These are phyloP conservation scores for Phyllostomus discolor DNA, from an alignment of 2,113 vertebrate genomes.

Conservation along the genomic window DNA sequence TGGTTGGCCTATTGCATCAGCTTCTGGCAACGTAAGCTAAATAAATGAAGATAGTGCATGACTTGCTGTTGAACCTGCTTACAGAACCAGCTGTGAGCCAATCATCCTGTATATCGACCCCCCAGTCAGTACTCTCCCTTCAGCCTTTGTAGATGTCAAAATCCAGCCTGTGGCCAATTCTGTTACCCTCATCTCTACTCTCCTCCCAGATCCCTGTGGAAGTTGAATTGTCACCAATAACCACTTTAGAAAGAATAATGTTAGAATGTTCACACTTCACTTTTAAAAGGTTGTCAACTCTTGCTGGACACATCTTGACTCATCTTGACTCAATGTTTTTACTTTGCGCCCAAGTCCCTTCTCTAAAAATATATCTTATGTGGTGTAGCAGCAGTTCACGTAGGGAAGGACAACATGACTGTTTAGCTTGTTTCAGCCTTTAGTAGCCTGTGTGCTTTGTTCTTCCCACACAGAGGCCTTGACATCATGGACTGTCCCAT, in stretches of 20 bases:
- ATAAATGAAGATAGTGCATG: background rate
- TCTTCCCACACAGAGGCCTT: background rate
- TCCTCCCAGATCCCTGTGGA: background rate
- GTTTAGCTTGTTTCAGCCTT: background rate
- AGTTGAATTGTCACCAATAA: background rate
- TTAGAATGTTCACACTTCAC: background rate
- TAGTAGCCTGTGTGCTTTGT: background rate
- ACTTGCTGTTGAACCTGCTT: background rate
- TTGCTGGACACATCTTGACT: background rate
- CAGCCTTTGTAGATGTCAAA: background rate
- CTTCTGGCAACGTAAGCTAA: background rate
- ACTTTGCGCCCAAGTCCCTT: background rate
- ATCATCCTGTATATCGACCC: rapidly evolving
- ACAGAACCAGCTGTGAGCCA: background rate
- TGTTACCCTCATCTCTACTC: background rate
- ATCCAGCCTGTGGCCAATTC: background rate
- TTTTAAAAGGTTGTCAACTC: background rate
- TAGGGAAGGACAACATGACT: background rate
- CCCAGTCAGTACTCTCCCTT: background rate
- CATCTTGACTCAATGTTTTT: background rate
- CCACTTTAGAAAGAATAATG: background rate
- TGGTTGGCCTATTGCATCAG: background rate
- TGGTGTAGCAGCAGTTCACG: no score
- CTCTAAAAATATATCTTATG: background rate
- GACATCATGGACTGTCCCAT: rapidly evolving